These are phyloP conservation scores for Teleogryllus occipitalis DNA, from an alignment of 1,140 invertebrate genomes.

Conservation along the genomic window DNA sequence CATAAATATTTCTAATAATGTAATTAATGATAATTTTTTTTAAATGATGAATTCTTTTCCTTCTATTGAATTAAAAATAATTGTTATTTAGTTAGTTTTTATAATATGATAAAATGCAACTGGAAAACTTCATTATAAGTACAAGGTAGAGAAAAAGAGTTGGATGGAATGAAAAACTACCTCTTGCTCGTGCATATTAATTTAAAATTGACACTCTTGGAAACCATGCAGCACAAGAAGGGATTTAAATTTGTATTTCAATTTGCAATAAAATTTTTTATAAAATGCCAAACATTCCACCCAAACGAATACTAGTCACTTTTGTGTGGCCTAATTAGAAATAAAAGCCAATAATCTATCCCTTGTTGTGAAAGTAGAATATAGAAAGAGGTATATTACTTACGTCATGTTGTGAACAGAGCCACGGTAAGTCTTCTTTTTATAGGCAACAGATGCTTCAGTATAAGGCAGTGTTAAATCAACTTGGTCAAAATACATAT, in stretches of 20 bases:
- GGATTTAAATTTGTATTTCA: not conserved
- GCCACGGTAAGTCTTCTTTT: constrained; percentile 54
- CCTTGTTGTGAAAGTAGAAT: not conserved
- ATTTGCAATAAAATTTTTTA: not conserved
- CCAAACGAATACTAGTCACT: no score
- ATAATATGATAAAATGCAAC: no score
- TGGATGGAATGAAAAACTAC: no score
- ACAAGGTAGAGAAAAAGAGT: no score
- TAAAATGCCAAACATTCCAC: not conserved
- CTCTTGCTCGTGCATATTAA: no score
- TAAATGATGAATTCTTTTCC: no score
- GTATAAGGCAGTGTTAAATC: constrained; percentile 53
- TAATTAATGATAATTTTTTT: no score
- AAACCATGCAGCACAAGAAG: not conserved
- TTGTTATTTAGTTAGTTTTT: no score
- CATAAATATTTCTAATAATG: no score
- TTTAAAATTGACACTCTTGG: no score
- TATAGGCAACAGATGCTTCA: constrained; percentile 51
- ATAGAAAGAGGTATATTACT: constrained; percentile 28
- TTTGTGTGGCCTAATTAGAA: not conserved
- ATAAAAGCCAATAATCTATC: not conserved
- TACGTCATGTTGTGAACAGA: constrained; percentile 56
- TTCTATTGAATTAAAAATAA: no score
- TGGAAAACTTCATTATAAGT: no score
- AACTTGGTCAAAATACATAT: constrained; percentile 50